Base-by-base conservation (phyloP, 2,888 invertebrate genomes). In the Aspidiotus destructor region DNA sequence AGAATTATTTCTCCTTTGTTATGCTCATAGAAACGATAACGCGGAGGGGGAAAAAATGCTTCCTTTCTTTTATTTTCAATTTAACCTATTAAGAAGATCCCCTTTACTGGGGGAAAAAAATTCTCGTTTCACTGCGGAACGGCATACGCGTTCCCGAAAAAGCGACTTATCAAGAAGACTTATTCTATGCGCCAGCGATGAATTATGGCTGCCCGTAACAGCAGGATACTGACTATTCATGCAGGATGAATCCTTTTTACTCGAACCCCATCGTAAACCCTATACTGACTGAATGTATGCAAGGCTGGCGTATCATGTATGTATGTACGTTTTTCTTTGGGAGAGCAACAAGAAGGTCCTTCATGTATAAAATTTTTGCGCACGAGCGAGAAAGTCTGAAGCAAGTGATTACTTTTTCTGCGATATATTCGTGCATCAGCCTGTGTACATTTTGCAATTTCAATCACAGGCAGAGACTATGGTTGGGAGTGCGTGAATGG, bases 171-270 rank as follows among this genome's bases (percentile, higher is more conserved):
- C 58, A 57, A 57, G 64, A 64, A 54, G 65, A 65, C 65, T 65
- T 58, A 58, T 65, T 65, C 58, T 65, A 28, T 28, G 28, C 28
- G 28, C 28, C 28, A 65, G 58, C 65, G 57, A 65, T 65, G 65
- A 65, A 65, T 65, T 65, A 65, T 65, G 65, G 57, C 54, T 58
- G 58, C 65, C 40, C 44, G 16, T 28, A 57, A 58, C 65, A 65
- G 65, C 65, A 65, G 65, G 65, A 65, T 65, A 65, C 65, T 65
- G 65, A 65, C 65, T 65, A 28, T 28, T 65, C 58, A 57, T 65
- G 65, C 65, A 48, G 57, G 58, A 58, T 42, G 44, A 65, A 65
- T 65, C 58, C 65, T 58, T 65, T 65, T 65, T 58, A 65, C 65
- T 65, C 58, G 65, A 65, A 65, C 65, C 65, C 65, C 48, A 65